Evolutionary conservation across 2,888 invertebrate genomes (phyloP), one percentile per base, ranked within the genome.

Genomic region (Lamellibrachia columna): DNA sequence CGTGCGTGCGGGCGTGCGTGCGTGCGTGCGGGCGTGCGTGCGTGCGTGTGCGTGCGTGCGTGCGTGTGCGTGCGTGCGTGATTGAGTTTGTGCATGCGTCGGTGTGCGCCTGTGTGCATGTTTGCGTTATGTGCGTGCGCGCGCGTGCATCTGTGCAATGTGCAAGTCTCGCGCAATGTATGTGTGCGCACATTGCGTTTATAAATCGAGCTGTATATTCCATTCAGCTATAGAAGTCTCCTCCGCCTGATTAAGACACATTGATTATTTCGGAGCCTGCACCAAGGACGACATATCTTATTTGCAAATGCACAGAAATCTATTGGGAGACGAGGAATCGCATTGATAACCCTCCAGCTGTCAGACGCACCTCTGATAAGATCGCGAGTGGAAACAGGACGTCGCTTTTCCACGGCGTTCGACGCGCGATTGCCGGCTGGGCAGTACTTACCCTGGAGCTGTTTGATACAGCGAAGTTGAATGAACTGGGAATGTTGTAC

Each of bases 231-330:
- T n/a, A 22, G 22, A 75, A 75, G 75, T 11, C 75, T 11, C 4
- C 75, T 22, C 15, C 75, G 75, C 75, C n/a, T n/a, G 6, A 15
- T 22, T 75, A 15, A 75, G 22, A 22, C 75, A 75, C n/a, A 75
- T 75, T 75, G 75, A 75, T 75, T 75, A 75, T 75, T 75, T 75
- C 75, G 75, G 22, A 75, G 75, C 75, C 22, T 75, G 75, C 75
- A 15, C 15, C 15, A 75, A 75, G 75, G 75, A 75, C 75, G n/a
- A 75, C 75, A 75, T 75, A 22, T 22, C 75, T 75, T 55, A 7
- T 75, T 75, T 22, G 75, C 75, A 22, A 75, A 75, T n/a, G 75
- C 75, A 6, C 2, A 22, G 6, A 22, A 11, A 75, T 75, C 75
- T 75, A 75, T 22, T 22, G 15, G 15, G 75, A 22, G 75, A 15